Conservation (phyloP, 2,113 vertebrate species). For the Scopus umbretta region DNA sequence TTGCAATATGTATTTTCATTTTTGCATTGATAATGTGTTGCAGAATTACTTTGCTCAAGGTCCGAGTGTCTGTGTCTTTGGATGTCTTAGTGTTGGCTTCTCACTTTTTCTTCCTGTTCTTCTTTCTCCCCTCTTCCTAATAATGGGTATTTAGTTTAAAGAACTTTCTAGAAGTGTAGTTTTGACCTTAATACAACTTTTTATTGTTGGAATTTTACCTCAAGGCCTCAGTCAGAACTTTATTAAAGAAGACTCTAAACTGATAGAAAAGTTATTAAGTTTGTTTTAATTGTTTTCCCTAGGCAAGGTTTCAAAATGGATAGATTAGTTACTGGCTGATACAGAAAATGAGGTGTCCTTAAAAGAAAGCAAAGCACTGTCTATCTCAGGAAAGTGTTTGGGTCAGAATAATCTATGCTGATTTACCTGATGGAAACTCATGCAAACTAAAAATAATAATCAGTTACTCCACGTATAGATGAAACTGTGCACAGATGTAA, state of each 20-base stretch:
- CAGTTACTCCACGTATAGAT: background rate
- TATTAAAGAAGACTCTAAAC: background rate
- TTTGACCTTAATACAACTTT: background rate
- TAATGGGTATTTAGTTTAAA: background rate
- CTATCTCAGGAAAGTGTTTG: background rate
- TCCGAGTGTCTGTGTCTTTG: background rate
- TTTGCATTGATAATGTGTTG: background rate
- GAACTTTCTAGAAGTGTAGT: background rate
- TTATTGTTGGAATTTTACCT: background rate
- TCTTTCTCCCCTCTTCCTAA: background rate
- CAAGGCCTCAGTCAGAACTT: background rate
- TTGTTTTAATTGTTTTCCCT: slow-evolving; percentile 1
- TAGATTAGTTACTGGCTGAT: background rate
- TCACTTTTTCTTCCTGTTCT: background rate
- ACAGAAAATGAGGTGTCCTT: background rate
- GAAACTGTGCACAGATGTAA: background rate
- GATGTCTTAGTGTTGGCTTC: background rate
- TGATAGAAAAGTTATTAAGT: background rate
- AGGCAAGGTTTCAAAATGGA: background rate
- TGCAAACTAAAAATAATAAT: background rate
- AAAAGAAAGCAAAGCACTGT: background rate
- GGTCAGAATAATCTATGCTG: background rate
- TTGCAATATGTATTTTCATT: background rate
- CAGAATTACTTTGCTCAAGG: background rate
- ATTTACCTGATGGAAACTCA: background rate